Evolutionary conservation across 1,140 invertebrate species (phyloP).

Genomic region (Periplaneta americana): DNA sequence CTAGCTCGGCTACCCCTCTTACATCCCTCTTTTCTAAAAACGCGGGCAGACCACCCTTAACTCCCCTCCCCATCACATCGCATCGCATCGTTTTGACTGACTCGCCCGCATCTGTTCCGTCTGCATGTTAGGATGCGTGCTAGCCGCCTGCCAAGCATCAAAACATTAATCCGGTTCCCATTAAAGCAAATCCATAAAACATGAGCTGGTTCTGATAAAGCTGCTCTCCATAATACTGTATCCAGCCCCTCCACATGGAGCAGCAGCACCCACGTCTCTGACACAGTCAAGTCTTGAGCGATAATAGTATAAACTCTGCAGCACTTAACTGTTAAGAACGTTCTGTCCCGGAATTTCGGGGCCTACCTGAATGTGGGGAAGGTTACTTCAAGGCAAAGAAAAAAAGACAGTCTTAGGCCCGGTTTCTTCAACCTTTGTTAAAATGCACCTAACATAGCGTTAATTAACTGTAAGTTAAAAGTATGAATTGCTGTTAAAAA

Average conservation of each 20-base stretch:
- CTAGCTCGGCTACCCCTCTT: not conserved
- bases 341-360: too few species aligned
- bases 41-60: not conserved
- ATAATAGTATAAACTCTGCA: too few species aligned
- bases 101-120: constrained; percentile 5
- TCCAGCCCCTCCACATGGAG: not conserved
- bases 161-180: constrained; percentile 22
- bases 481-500: too few species aligned
- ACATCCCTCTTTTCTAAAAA: not conserved
- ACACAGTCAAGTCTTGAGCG: not conserved
- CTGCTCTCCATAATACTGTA: not conserved
- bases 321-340: too few species aligned
- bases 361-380: too few species aligned
- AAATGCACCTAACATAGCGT: too few species aligned
- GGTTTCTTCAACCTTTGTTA: too few species aligned
- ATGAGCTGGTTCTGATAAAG: constrained; percentile 18
- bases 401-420: too few species aligned
- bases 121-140: not conserved
- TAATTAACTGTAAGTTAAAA: too few species aligned
- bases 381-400: too few species aligned
- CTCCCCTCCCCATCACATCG: not conserved
- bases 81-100: not conserved
- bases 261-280: not conserved
- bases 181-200: constrained; percentile 22
- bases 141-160: constrained; percentile 16